Evolutionary conservation across 2,797 vertebrate species (phyloP).

Genomic region (Anas flavirostris): DNA sequence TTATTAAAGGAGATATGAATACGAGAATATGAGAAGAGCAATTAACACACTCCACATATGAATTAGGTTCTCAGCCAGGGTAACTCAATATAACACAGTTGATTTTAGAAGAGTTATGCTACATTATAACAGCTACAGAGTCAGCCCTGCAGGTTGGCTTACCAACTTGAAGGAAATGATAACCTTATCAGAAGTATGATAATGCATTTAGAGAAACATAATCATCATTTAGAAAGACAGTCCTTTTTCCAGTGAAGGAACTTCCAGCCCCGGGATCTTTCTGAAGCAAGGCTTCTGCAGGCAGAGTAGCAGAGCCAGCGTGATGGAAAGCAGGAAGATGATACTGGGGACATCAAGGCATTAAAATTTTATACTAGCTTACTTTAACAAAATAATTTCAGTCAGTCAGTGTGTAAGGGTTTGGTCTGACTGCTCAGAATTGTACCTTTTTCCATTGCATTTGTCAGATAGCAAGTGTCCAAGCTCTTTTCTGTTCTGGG

Average conservation of each 20-base stretch:
- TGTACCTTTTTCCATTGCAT: background rate
- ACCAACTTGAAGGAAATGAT: background rate
- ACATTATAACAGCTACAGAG: background rate
- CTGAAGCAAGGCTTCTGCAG: background rate
- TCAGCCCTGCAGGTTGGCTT: background rate
- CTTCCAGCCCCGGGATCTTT: background rate
- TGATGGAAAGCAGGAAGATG: background rate
- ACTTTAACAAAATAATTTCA: background rate
- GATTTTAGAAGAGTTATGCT: background rate
- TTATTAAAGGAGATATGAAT: background rate
- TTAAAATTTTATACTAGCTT: rapidly evolving
- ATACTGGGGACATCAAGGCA: background rate
- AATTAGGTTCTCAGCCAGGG: background rate
- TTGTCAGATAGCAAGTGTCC: background rate
- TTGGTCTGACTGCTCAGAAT: background rate
- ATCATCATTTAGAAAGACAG: background rate
- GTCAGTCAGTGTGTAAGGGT: background rate
- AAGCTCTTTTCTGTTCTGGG: background rate
- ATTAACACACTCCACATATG: background rate
- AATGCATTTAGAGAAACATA: background rate
- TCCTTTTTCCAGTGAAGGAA: background rate
- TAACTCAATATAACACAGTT: background rate
- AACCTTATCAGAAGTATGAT: background rate
- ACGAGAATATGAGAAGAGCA: background rate
- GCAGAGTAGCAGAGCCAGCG: background rate